phyloP scores from a whole-genome alignment of 2,113 vertebrate genomes.

The Alosa alosa region DNA sequence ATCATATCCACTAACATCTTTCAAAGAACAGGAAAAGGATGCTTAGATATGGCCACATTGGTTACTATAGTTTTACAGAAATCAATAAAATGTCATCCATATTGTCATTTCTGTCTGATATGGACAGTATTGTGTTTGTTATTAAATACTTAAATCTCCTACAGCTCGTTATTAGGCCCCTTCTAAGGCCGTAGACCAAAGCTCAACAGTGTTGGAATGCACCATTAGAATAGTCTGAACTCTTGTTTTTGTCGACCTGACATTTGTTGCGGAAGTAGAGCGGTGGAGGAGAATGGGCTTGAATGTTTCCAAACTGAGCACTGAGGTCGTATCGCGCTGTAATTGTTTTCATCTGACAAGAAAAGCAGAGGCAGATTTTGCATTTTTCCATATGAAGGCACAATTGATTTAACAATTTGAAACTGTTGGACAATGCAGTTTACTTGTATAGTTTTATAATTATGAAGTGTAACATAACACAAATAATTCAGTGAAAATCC shows the following conservation, averaged over 20 bases:
- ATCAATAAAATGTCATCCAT: background rate
- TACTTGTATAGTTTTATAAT: background rate
- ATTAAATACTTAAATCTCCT: background rate
- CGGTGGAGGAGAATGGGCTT: slow-evolving; percentile 59
- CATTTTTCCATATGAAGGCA: background rate
- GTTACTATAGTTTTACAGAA: background rate
- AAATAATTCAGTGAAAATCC: background rate
- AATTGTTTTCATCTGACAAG: slow-evolving; percentile 73
- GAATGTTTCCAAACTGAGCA: slow-evolving; percentile 59
- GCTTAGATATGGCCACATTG: background rate
- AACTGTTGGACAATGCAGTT: background rate
- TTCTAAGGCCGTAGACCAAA: background rate
- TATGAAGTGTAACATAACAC: background rate
- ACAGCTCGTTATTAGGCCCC: no score
- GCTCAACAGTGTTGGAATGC: background rate
- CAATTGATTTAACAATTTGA: background rate
- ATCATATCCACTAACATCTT: background rate
- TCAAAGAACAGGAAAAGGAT: background rate
- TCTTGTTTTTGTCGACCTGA: slow-evolving; percentile 65
- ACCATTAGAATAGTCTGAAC: background rate
- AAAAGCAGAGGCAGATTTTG: slow-evolving; percentile 45
- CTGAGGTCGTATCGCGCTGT: slow-evolving; percentile 76
- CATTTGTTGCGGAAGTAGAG: slow-evolving; percentile 70
- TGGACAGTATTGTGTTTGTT: background rate
- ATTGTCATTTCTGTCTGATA: background rate